Evolutionary conservation across 1,140 invertebrate species (phyloP), one percentile per base, ranked within the genome.

Genomic region (Bombus terrestris): DNA sequence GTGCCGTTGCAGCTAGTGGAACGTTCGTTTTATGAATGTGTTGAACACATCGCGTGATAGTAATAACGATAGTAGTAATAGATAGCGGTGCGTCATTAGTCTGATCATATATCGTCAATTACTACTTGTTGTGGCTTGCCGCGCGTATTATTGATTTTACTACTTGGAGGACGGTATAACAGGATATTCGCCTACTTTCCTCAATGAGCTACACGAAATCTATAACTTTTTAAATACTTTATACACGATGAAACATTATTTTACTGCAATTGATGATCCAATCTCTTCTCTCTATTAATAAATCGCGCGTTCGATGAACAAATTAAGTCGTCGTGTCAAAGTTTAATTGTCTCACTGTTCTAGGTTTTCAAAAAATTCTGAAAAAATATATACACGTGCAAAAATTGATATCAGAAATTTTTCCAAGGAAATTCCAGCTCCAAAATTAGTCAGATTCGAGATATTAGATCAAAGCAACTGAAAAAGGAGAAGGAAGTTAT

Each of bases 91-190:
- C 9, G 37, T 10, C 10, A 18, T 47, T 25, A 13, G 81, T 62
- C 88, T 78, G 87, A 75, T 43, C 53, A 73, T 74, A 81, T 62
- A 74, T 25, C 1, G 71, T 10, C 39, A 32, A 59, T 32, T 81
- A 85, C 88, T 89, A 90, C 89, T 87, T 53, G 10, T 8, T 41
- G 18, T 28, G 37, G 39, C 43, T 66, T 53, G 69, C 13, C 59
- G 18, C 57, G 10, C 6, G 4, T 28, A 41, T 71, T 53, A 53
- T 41, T 47, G 76, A 66, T 32, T 43, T 75, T 83, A 73, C 69
- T 66, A 76, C 71, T 89, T 41, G 32, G 1, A n/a, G 35, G 13
- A 75, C 47, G 64, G 73, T 15, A 3, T 28, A 28, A 53, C 59
- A 15, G 41, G 4, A 18, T 41, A 69, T 77, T 62, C 28, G 13